Conservation (phyloP, 2,113 vertebrate genomes). For the Bujurquina vittata region DNA sequence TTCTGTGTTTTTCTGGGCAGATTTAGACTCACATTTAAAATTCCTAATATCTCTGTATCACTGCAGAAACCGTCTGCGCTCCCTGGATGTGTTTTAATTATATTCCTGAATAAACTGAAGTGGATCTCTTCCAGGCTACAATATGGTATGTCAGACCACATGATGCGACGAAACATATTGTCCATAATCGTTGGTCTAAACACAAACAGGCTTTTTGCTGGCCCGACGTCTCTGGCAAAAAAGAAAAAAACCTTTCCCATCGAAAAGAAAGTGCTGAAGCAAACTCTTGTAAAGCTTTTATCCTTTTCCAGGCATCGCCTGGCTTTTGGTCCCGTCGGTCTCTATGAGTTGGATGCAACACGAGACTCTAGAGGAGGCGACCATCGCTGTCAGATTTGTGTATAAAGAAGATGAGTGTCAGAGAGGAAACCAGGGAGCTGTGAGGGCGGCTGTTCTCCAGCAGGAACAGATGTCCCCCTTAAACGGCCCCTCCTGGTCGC, state of each 20-base stretch:
- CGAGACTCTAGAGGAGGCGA: neutral
- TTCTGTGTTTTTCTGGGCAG: neutral
- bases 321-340: slow-evolving; percentile 18
- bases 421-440: slow-evolving; percentile 61
- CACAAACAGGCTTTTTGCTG: slow-evolving; percentile 7
- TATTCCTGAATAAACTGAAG: neutral
- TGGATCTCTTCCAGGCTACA: neutral
- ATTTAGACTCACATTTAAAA: neutral
- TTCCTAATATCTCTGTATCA: neutral
- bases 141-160: neutral
- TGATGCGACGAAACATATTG: slow-evolving; percentile 7
- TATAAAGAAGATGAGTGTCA: slow-evolving; percentile 61
- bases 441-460: slow-evolving; percentile 75
- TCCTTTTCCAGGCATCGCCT: slow-evolving; percentile 17
- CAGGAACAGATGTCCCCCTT: slow-evolving; percentile 83
- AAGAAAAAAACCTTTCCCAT: neutral
- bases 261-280: neutral
- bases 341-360: slow-evolving; percentile 12
- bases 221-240: slow-evolving; percentile 1
- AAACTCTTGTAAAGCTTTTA: slow-evolving; percentile 38
- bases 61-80: neutral
- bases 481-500: slow-evolving; percentile 82
- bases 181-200: slow-evolving; percentile 30
- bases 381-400: slow-evolving; percentile 39
- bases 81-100: neutral